Evolutionary conservation across 2,888 invertebrate genomes (phyloP).

Genomic region (Microctonus aethiopoides): DNA sequence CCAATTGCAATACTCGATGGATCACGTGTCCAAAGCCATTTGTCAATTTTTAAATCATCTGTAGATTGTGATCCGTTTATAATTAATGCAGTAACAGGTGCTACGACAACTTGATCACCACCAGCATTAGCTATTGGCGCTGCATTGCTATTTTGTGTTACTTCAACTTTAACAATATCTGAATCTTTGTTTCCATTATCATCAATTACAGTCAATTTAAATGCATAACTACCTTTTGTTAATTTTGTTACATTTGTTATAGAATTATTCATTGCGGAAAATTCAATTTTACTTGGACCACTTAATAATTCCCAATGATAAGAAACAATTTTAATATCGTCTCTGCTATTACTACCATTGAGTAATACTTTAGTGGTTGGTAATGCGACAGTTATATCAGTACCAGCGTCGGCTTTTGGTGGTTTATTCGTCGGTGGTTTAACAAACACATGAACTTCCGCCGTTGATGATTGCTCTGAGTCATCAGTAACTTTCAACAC

Average conservation of each 20-base stretch:
- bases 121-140: constrained; percentile 91
- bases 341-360: constrained; percentile 84
- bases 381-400: constrained; percentile 77
- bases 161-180: constrained; percentile 79
- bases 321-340: constrained; percentile 84
- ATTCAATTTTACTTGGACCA: constrained; percentile 69
- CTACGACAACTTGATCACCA: constrained; percentile 80
- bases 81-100: constrained; percentile 81
- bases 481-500: constrained; percentile 92
- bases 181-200: constrained; percentile 85
- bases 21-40: constrained; percentile 86
- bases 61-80: constrained; percentile 87
- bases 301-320: constrained; percentile 87
- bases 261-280: constrained; percentile 72
- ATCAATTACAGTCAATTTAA: constrained; percentile 85
- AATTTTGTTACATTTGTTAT: constrained; percentile 82
- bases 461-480: constrained; percentile 87
- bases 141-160: constrained; percentile 91
- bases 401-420: constrained; percentile 74
- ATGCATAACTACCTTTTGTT: constrained; percentile 86
- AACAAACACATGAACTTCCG: constrained; percentile 92
- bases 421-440: constrained; percentile 90
- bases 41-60: constrained; percentile 87
- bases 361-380: constrained; percentile 84
- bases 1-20: constrained; percentile 85